Conservation (phyloP, 2,888 invertebrate genomes). For the Trimorus sp. region DNA sequence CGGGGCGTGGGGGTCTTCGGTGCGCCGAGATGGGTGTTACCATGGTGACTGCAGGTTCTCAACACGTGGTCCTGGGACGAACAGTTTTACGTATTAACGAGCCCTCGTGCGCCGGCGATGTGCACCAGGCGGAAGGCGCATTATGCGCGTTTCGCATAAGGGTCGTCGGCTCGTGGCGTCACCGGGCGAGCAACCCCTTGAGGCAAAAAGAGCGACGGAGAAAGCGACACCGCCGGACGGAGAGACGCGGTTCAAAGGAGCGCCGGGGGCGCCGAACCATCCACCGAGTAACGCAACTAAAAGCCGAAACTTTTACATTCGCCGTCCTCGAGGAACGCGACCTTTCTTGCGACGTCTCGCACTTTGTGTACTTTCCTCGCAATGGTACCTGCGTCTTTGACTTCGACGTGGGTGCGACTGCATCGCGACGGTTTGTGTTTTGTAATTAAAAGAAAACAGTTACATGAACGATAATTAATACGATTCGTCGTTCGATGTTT, state of each 20-base stretch:
- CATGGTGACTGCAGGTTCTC: conserved; percentile 79
- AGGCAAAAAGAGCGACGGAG: conserved; percentile 33
- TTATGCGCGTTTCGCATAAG: conserved; percentile 64
- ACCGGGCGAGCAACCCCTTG: conserved; percentile 56
- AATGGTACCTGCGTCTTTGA: no score
- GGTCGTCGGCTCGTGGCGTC: conserved; percentile 62
- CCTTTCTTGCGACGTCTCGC: conserved; percentile 24
- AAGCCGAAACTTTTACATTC: conserved; percentile 55
- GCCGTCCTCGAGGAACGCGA: conserved; percentile 20
- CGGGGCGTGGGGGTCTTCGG: conserved; percentile 70
- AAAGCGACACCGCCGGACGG: conserved; percentile 57
- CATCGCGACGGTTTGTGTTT: neutral
- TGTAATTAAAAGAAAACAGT: no score
- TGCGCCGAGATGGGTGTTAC: conserved; percentile 77
- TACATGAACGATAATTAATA: no score
- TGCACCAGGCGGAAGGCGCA: conserved; percentile 68
- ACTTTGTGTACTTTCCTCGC: conserved; percentile 31
- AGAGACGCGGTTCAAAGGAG: conserved; percentile 56
- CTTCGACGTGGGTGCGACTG: neutral
- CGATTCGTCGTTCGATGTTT: no score
- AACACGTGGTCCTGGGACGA: conserved; percentile 78
- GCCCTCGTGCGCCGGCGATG: conserved; percentile 71
- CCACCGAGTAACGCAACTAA: conserved; percentile 52
- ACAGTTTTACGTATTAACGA: conserved; percentile 79
- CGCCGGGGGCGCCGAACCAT: conserved; percentile 30